These are phyloP conservation scores for Tubulanus polymorphus DNA, from an alignment of 2,888 invertebrate species.

Conservation along the genomic window DNA sequence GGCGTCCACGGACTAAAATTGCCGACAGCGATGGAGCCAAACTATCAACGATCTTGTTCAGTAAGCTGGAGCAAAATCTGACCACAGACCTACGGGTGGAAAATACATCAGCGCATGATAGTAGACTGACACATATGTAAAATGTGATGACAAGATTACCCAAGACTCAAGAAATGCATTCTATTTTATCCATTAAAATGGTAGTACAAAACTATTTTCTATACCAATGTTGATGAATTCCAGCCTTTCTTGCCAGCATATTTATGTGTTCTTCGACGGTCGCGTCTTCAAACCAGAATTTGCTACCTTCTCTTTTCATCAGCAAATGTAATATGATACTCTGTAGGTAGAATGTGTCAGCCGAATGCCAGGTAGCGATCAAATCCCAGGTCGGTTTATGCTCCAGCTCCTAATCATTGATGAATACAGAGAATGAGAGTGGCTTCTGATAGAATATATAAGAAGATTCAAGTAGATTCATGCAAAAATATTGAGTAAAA, in stretches of 20 bases:
- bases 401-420: constrained; percentile 56
- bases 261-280: constrained; percentile 54
- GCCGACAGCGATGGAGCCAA: constrained; percentile 98
- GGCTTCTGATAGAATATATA: background rate
- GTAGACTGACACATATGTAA: background rate
- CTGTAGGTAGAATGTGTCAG: constrained; percentile 72
- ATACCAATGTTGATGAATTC: constrained; percentile 43
- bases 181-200: background rate
- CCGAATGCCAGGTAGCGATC: constrained; percentile 64
- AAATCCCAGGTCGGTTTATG: constrained; percentile 71
- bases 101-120: background rate
- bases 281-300: constrained; percentile 66
- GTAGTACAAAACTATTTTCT: constrained; percentile 12
- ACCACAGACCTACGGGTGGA: constrained; percentile 67
- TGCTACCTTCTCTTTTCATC: constrained; percentile 73
- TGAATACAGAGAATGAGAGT: no score
- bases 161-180: no score
- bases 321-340: constrained; percentile 81
- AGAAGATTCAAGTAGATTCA: constrained; percentile 16
- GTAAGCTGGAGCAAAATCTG: constrained; percentile 87
- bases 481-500: background rate
- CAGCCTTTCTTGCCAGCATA: constrained; percentile 51
- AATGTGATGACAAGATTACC: no score
- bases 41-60: constrained; percentile 93
- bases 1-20: constrained; percentile 95